A percentile compares a stretch with the other conserved stretches of the same genome.
These are phyloP conservation scores for Cataglyphis altisquamis DNA, from an alignment of 2,888 invertebrate genomes.

Conservation along the genomic window DNA sequence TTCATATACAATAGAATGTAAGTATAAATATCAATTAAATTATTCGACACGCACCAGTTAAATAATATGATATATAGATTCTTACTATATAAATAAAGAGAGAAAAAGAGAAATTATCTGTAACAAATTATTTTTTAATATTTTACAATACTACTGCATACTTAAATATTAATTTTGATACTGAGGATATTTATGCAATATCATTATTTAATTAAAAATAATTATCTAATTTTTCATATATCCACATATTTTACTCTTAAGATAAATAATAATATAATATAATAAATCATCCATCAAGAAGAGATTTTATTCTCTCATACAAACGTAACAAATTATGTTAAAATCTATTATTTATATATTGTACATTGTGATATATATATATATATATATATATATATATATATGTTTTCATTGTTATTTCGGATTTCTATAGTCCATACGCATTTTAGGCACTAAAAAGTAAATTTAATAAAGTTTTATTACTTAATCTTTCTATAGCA, in stretches of 20 bases:
- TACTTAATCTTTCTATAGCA: constrained; percentile 5
- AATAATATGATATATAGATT: background rate
- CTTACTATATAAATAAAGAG: background rate
- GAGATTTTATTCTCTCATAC: constrained; percentile 43
- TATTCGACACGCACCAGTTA: background rate
- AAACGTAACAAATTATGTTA: constrained; percentile 53
- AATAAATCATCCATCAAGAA: background rate
- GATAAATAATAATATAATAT: constrained; percentile 26
- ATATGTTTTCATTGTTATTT: constrained; percentile 13
- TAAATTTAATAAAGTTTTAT: constrained; percentile 7
- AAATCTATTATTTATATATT: constrained; percentile 7
- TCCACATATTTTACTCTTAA: background rate
- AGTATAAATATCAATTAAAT: background rate
- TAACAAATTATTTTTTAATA: background rate
- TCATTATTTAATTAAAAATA: background rate
- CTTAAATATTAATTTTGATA: background rate
- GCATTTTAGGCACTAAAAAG: constrained; percentile 31
- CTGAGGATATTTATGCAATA: background rate
- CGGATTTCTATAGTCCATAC: background rate
- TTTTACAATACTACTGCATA: background rate
- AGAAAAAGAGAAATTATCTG: background rate
- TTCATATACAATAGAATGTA: background rate
- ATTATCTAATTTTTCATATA: background rate
- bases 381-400: too few relatives aligned
- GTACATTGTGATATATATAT: background rate